Conservation (phyloP, 1,140 invertebrate species). For the Cotesia chilonis region DNA sequence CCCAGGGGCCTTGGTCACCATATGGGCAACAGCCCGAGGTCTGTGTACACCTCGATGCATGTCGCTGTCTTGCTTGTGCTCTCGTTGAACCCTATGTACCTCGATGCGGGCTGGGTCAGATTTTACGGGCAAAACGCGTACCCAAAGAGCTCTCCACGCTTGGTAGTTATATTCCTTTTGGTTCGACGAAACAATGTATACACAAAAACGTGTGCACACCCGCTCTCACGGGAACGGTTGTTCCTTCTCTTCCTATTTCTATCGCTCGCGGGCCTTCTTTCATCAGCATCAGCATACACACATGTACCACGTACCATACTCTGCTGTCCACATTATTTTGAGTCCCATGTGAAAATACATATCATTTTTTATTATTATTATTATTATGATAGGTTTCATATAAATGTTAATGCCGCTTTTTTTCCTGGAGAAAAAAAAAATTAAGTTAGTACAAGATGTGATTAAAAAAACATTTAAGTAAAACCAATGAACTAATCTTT, state of each 20-base stretch:
- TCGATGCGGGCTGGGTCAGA: conserved; percentile 60
- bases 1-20: conserved; percentile 56
- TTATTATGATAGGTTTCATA: not conserved
- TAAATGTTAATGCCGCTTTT: too few species aligned
- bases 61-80: not conserved
- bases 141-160: conserved; percentile 30
- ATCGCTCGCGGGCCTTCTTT: conserved; percentile 10
- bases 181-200: conserved; percentile 32
- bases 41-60: conserved; percentile 53
- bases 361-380: not conserved
- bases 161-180: not conserved
- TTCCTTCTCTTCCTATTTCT: conserved; percentile 6
- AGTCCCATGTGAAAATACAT: conserved; percentile 19
- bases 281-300: not conserved
- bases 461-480: too few species aligned
- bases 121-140: conserved; percentile 48
- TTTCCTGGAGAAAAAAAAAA: too few species aligned
- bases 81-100: conserved; percentile 8
- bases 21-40: conserved; percentile 61
- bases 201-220: conserved; percentile 25
- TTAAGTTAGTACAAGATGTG: too few species aligned
- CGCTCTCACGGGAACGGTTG: conserved; percentile 30
- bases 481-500: too few species aligned
- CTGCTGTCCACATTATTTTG: not conserved
- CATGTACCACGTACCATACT: not conserved